Conservation (phyloP, 2,113 vertebrate genomes). For the Callithrix jacchus region DNA sequence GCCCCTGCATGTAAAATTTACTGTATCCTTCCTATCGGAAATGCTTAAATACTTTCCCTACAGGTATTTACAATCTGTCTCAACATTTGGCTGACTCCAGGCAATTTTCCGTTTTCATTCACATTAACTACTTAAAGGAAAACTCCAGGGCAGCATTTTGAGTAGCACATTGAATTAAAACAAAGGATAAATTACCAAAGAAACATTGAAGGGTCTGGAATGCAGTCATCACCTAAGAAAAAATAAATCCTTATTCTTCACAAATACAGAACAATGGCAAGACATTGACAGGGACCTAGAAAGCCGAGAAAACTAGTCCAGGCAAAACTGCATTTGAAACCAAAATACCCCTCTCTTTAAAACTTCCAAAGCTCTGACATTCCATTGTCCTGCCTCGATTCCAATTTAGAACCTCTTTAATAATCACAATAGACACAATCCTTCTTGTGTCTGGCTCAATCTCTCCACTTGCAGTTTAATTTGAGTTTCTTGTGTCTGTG, state of each 20-base stretch:
- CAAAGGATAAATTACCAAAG: conserved; percentile 68
- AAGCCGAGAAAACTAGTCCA: conserved; percentile 32
- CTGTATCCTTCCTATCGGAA: conserved; percentile 74
- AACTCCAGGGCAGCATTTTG: conserved; percentile 41
- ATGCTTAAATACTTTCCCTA: conserved; percentile 64
- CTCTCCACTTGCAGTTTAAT: conserved; percentile 11
- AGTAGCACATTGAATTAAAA: conserved; percentile 66
- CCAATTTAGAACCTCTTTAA: conserved; percentile 29
- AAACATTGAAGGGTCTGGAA: conserved; percentile 48
- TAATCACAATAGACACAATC: conserved; percentile 30
- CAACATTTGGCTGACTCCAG: conserved; percentile 70
- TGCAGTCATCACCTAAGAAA: neutral
- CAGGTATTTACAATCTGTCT: conserved; percentile 56
- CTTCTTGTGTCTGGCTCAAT: conserved; percentile 14
- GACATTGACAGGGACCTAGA: conserved; percentile 3
- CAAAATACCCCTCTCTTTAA: conserved; percentile 15
- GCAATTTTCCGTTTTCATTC: conserved; percentile 69
- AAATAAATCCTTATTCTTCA: conserved; percentile 44
- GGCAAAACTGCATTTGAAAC: conserved; percentile 29
- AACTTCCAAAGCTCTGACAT: conserved; percentile 31
- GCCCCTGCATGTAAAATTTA: conserved; percentile 65
- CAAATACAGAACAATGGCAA: conserved; percentile 49
- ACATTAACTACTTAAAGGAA: conserved; percentile 55
- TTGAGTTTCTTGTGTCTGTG: neutral
- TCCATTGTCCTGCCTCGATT: neutral